Base-by-base conservation (phyloP, 2,888 invertebrate genomes). In the Dione vanillae region DNA sequence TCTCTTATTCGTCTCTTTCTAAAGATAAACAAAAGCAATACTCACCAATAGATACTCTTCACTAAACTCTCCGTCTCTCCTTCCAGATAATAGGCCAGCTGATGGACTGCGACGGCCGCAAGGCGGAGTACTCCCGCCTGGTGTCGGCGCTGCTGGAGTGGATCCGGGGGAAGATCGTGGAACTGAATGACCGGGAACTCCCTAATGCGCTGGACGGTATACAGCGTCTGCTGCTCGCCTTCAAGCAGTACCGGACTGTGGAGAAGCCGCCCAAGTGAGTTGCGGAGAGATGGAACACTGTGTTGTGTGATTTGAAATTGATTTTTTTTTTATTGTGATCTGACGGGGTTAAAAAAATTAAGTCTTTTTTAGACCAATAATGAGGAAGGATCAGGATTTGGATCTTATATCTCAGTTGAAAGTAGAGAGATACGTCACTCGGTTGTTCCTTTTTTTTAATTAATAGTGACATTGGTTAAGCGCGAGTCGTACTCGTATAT, bases 181-280 rank as follows among this genome's bases (percentile, higher is more conserved):
- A 97, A 83, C 87, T 99, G 78, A 96, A 97, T 87, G 96, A 97
- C 81, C 94, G 98, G 12, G 95, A 97, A 74, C 97, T 99, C 83
- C 99, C 99, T 67, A 99, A 99, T 93, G 96, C 97, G 0, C 90
- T 99, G 71, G 98, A 98, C 86, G 99, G 98, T 64, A 99, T 99
- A 78, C 99, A 99, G 90, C 95, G 96, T 54, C 96, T 99, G 81
- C 91, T 99, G 78, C 90, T 97, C 67, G 94, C 96, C 49, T 99
- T 99, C 92, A 99, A 99, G 82, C 96, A 98, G 84, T 99, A 99
- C 89, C 94, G 99, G 78, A 99, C 98, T 0, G 96, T 97, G 59
- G 99, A 99, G 88, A 99, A 99, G 91, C 99, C 99, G 10, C 99
- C 99, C 75, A 99, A 98, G 96, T 97, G 84, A 94, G 95, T 83